Evolutionary conservation across 2,113 vertebrate genomes (phyloP), one percentile per base, ranked within the genome.

Genomic region (Tapirus terrestris): DNA sequence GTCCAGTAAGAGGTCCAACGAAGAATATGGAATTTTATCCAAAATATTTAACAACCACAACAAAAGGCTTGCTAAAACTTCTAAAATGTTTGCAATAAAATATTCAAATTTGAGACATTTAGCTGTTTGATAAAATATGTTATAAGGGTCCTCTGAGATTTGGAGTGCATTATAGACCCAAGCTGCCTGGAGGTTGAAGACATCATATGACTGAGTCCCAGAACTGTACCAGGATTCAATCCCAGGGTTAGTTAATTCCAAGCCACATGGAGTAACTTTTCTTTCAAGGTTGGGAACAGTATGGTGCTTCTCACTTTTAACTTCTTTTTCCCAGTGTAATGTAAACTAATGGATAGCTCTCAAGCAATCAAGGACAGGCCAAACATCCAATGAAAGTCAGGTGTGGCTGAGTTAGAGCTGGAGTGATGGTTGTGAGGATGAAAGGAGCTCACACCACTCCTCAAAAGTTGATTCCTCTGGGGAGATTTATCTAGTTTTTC

Each of bases 1-100:
- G 43, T 29, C 43, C 63, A 92, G 18, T 89, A 89, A 89, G 17
- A 36, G 29, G 17, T 21, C n/a, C 75, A 82, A 20, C 45, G 45
- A 89, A 91, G 53, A 70, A 73, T 36, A 91, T 89, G 43, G 39
- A 91, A 67, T 12, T 72, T 72, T 83, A 33, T 89, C 51, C 75
- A 92, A 97, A 92, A 92, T 89, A 82, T 68, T 94, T 82, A 94
- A 80, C n/a, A 86, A 45, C 11, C 45, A 53, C 61, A 65, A 65
- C 5, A 61, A 94, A 96, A 70, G 39, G 3, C 56, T 89, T 77
- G 39, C 83, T 94, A 61, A 91, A 82, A 73, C 20, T 53, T 95
- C 72, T 86, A 63, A 91, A 93, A 87, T 67, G 33, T 67, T 61
- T 45, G n/a, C 23, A 23, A 60, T 63, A 85, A 90, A 86, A 79